Evolutionary conservation across 2,888 invertebrate genomes (phyloP).

Genomic region (Hydroisotoma schaefferi): DNA sequence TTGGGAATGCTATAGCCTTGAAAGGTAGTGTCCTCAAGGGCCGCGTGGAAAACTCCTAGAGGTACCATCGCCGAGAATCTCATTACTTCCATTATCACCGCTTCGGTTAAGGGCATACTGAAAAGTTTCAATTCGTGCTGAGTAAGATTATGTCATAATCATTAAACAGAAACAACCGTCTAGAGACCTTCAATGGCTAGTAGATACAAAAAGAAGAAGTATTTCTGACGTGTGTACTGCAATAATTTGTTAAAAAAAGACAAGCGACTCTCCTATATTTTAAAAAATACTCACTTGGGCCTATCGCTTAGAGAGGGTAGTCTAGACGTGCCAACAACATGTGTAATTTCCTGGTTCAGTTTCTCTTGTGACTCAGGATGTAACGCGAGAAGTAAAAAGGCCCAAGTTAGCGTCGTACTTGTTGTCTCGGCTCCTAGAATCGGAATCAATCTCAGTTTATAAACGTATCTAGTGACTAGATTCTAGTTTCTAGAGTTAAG

Average conservation of each 20-base stretch:
- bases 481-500: too few relatives aligned
- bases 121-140: too few relatives aligned
- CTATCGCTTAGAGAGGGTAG: constrained; percentile 34
- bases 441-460: too few relatives aligned
- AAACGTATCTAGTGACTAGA: too few relatives aligned
- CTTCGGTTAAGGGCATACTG: constrained; percentile 39
- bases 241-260: too few relatives aligned
- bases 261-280: neutral
- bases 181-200: neutral
- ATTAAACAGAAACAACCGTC: neutral
- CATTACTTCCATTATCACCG: constrained; percentile 35
- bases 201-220: too few relatives aligned
- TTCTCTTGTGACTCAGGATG: constrained; percentile 39
- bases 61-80: constrained; percentile 29
- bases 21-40: constrained; percentile 18
- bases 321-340: constrained; percentile 31
- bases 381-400: constrained; percentile 32
- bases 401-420: constrained; percentile 37
- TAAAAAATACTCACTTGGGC: constrained; percentile 11
- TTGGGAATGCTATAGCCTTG: constrained; percentile 34
- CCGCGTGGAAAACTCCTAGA: constrained; percentile 22
- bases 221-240: too few relatives aligned
- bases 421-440: constrained; percentile 39
- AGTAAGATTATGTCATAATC: too few relatives aligned
- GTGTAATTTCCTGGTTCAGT: constrained; percentile 36